phyloP scores from a whole-genome alignment of 1,140 invertebrate species.

The Reticulitermes speratus region DNA sequence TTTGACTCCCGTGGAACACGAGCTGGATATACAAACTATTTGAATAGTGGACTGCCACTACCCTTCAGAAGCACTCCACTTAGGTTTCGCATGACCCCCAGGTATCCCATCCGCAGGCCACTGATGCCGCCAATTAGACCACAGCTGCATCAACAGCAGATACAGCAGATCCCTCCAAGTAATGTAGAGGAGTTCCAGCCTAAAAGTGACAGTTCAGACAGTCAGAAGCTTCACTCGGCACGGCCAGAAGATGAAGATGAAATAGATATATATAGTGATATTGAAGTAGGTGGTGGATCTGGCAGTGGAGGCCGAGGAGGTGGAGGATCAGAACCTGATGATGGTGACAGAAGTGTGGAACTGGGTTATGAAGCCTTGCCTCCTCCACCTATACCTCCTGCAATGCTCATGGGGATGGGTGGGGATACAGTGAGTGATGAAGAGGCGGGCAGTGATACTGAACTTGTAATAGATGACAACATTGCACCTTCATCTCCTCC shows the following conservation, averaged over 20 bases:
- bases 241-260: constrained; percentile 38
- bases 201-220: not conserved
- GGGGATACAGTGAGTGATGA: constrained; percentile 31
- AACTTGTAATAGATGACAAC: constrained; percentile 63
- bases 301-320: constrained; percentile 26
- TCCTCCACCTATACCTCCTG: constrained; percentile 32
- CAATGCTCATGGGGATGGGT: constrained; percentile 29
- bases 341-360: constrained; percentile 25
- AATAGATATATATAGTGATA: constrained; percentile 57
- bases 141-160: constrained; percentile 23
- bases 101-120: constrained; percentile 25
- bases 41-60: constrained; percentile 16
- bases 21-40: constrained; percentile 26
- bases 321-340: constrained; percentile 32
- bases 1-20: constrained; percentile 28
- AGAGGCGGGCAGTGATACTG: constrained; percentile 58
- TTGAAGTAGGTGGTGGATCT: constrained; percentile 43
- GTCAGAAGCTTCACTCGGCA: not conserved
- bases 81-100: constrained; percentile 30
- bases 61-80: constrained; percentile 20
- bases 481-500: not conserved
- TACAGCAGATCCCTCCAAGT: constrained; percentile 26
- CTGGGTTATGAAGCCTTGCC: constrained; percentile 29
- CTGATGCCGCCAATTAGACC: constrained; percentile 2
- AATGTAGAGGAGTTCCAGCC: constrained; percentile 17